Conservation (phyloP, 2,888 invertebrate species). For the Alviniconcha strummeri region DNA sequence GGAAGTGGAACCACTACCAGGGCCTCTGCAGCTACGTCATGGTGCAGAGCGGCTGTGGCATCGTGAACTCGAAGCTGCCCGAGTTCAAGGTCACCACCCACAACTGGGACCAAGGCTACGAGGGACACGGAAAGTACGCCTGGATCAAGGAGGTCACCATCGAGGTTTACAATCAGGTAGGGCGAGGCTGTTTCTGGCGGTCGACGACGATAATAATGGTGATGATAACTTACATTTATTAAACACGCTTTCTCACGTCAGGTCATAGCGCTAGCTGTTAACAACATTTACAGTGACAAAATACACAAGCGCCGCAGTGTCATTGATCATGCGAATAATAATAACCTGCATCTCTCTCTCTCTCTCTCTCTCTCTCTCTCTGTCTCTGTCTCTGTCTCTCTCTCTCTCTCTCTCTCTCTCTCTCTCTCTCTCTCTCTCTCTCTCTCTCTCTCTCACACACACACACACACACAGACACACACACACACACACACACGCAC, state of each 20-base stretch:
- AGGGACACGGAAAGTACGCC: slow-evolving; percentile 33
- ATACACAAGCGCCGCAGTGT: too few species aligned
- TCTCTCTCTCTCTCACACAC: background rate
- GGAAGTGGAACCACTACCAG: slow-evolving; percentile 57
- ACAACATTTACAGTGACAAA: too few species aligned
- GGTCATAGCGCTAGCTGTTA: too few species aligned
- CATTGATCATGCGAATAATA: too few species aligned
- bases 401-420: background rate
- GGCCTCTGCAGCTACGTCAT: slow-evolving; percentile 64
- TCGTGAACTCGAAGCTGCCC: slow-evolving; percentile 20
- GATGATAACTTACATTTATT: too few species aligned
- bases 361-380: background rate
- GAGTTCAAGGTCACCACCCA: slow-evolving; percentile 51
- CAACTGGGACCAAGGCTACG: slow-evolving; percentile 45
- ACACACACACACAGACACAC: background rate
- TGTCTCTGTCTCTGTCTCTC: background rate
- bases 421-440: background rate
- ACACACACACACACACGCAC: background rate
- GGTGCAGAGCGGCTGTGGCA: slow-evolving; percentile 58
- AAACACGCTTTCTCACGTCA: too few species aligned
- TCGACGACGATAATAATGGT: too few species aligned
- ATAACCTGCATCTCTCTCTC: background rate
- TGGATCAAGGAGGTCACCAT: slow-evolving; percentile 61
- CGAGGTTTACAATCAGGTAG: slow-evolving; percentile 44
- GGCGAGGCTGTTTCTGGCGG: slow-evolving; percentile 13